Conservation (phyloP, 1,140 invertebrate species). For the Drosophila auraria region DNA sequence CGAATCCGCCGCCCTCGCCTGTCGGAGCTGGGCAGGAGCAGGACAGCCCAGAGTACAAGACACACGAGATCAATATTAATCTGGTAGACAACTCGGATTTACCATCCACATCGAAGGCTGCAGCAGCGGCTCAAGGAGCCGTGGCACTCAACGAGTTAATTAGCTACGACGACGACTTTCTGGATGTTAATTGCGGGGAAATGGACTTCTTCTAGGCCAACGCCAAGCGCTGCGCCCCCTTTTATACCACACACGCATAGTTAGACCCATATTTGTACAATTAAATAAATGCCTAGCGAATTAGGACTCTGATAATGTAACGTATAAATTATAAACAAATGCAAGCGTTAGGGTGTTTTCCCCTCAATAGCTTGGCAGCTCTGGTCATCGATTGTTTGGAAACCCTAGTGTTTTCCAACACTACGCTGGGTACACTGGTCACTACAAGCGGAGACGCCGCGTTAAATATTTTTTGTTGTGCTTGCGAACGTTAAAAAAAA, state of each 20-base stretch:
- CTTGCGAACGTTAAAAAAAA: slow-evolving; percentile 38
- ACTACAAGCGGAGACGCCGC: slow-evolving; percentile 30
- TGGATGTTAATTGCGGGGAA: slow-evolving; percentile 89
- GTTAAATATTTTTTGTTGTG: slow-evolving; percentile 35
- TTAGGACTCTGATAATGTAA: slow-evolving; percentile 44
- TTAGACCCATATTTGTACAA: slow-evolving; percentile 78
- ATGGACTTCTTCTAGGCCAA: slow-evolving; percentile 90
- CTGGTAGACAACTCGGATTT: slow-evolving; percentile 84
- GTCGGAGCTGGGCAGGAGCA: slow-evolving; percentile 91
- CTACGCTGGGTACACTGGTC: slow-evolving; percentile 4
- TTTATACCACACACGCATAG: slow-evolving; percentile 60
- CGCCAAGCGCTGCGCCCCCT: slow-evolving; percentile 60
- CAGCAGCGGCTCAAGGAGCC: slow-evolving; percentile 48
- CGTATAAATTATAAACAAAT: slow-evolving; percentile 4
- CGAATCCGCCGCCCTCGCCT: slow-evolving; percentile 92
- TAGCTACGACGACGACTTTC: slow-evolving; percentile 89
- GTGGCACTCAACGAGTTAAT: slow-evolving; percentile 63
- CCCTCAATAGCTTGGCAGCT: neutral
- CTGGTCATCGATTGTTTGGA: slow-evolving; percentile 34
- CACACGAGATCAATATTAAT: slow-evolving; percentile 86
- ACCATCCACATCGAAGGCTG: slow-evolving; percentile 74
- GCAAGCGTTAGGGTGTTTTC: slow-evolving; percentile 15
- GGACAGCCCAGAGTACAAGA: slow-evolving; percentile 87
- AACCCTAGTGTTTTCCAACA: slow-evolving; percentile 11
- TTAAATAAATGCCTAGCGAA: slow-evolving; percentile 71